These are phyloP conservation scores for Pteropus rufus DNA, from an alignment of 2,797 vertebrate species.

Conservation along the genomic window DNA sequence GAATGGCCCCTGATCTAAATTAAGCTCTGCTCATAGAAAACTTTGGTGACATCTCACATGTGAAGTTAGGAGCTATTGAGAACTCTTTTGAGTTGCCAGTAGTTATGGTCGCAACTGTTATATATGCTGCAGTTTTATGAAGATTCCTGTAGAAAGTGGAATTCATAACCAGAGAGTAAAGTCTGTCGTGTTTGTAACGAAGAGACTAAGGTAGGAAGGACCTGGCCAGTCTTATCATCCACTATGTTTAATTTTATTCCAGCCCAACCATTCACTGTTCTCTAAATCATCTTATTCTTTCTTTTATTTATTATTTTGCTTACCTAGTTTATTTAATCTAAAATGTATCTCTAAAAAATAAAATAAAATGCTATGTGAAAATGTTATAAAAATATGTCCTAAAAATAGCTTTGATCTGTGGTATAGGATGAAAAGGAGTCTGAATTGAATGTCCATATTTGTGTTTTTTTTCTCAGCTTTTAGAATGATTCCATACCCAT, in stretches of 20 bases:
- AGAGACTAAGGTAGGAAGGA: neutral
- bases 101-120: neutral
- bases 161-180: neutral
- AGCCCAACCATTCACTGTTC: neutral
- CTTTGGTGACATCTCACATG: neutral
- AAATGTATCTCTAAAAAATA: neutral
- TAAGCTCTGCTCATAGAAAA: conserved; percentile 39
- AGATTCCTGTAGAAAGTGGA: neutral
- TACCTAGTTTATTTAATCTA: conserved; percentile 41
- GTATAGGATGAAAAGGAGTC: neutral
- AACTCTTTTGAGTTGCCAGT: neutral
- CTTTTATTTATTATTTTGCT: neutral
- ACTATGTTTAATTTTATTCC: neutral
- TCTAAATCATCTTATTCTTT: conserved; percentile 17
- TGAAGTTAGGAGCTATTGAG: neutral
- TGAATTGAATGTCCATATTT: conserved; percentile 43
- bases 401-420: conserved; percentile 51
- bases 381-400: conserved; percentile 28
- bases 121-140: neutral
- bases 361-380: conserved; percentile 27
- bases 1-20: neutral
- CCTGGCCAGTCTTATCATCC: neutral
- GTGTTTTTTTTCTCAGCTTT: conserved; percentile 87
- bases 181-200: neutral
- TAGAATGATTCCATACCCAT: conserved; percentile 97